A percentile compares a stretch with the other conserved stretches of the same genome.
Conservation (phyloP, 2,797 vertebrate genomes). For the Hippocampus kuda region DNA sequence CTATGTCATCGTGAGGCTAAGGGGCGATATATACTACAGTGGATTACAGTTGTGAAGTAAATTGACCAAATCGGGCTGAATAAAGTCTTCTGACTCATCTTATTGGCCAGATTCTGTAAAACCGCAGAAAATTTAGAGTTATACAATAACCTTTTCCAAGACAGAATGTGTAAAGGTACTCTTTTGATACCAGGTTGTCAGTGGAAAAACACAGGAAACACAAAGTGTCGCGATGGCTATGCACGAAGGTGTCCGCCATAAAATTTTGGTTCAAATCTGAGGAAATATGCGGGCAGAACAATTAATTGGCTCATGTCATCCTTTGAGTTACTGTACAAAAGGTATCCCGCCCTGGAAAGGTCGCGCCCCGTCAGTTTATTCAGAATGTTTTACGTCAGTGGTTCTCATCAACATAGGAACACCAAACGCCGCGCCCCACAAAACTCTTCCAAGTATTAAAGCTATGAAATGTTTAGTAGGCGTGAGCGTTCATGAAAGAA, state of each 20-base stretch:
- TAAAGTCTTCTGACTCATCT: neutral
- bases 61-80: neutral
- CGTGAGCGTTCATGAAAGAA: too few species aligned
- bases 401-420: neutral
- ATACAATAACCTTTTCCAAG: neutral
- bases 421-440: too few species aligned
- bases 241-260: neutral
- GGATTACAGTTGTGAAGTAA: neutral
- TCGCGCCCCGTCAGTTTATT: neutral
- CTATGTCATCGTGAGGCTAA: conserved; percentile 25
- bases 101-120: neutral
- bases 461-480: too few species aligned
- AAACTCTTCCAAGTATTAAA: too few species aligned
- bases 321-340: neutral
- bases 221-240: neutral
- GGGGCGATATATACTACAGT: neutral
- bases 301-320: neutral
- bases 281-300: neutral
- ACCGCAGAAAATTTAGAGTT: neutral
- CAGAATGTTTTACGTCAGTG: neutral
- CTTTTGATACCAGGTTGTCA: neutral
- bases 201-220: neutral
- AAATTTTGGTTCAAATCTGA: neutral
- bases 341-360: neutral
- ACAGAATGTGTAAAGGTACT: neutral